Base-by-base conservation (phyloP, 2,888 invertebrate genomes). In the Apamea sordens region DNA sequence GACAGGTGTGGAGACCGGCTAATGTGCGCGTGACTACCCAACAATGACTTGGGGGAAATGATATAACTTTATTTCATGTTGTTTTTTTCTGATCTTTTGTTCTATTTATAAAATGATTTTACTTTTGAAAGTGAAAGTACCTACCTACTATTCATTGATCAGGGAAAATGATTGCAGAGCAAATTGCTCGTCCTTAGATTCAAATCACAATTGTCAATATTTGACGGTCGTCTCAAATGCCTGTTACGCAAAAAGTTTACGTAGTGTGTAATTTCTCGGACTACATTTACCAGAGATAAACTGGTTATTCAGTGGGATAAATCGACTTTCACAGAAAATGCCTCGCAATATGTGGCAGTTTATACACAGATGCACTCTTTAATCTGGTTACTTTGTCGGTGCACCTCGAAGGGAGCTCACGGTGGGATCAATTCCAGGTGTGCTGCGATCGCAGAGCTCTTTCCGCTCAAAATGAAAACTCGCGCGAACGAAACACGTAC, bases 11-110 rank as follows among this genome's bases (percentile, higher is more conserved):
- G 89, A 90, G 90, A 91, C 89, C 85, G 88, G 92, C 90, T 89
- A 88, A 90, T 90, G 90, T 91, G 93, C 93, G 92, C 94, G 93
- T 94, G 94, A 94, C 94, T 93, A 90, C 91, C 90, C 92, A 93
- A 94, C 94, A 94, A 94, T 95, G 91, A 92, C 92, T 90, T 85
- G 82, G 82, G 90, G 87, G 89, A 92, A 94, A 92, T 91, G 85
- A 92, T 92, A 91, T 91, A 91, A 92, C 88, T 92, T 92, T 92
- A 92, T 93, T 93, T 86, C 85, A 75, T 84, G 88, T 89, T 89
- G 87, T 87, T 88, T 87, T 88, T 87, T 88, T 80, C 68, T 73
- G 70, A 73, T 77, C 80, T 83, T 82, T 76, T 81, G 56, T 73
- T 69, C n/a, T 76, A 72, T 82, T 86, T 79, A 64, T 64, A 67